Evolutionary conservation across 1,140 invertebrate genomes (phyloP), one percentile per base, ranked within the genome.

Genomic region (Drosophila eugracilis): DNA sequence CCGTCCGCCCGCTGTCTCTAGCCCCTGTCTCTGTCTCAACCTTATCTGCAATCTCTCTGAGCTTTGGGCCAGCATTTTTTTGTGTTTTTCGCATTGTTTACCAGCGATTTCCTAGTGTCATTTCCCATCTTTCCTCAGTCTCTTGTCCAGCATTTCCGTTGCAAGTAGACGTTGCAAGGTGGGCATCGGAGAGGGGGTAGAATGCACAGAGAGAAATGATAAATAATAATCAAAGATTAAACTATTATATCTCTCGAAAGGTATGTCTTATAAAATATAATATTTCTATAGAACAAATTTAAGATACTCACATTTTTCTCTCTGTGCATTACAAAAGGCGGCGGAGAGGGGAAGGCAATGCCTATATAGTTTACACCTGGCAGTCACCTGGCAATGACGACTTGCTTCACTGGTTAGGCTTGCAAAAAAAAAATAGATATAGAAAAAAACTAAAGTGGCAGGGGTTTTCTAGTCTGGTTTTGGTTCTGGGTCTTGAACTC

Each of bases 41-140:
- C 42, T 73, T 73, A 72, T 73, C 70, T 49, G 9, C 59, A 60
- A 72, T 70, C 49, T 70, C 32, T 22, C 32, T 39, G 66, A 32
- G 47, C 70, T 70, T 15, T 65, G n/a, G n/a, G 66, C 32, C 42
- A 70, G 42, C 42, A 70, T 44, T 54, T 67, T n/a, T 15, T 36
- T 49, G 42, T 59, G 36, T 49, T 66, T 70, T 72, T 65, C 76
- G 65, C 74, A 67, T 88, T 78, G 84, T 83, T 88, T 88, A 86
- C 83, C 76, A 88, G 83, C 83, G 78, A 86, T 86, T 86, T 86
- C 83, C 83, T 89, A 86, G 83, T 86, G 83, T 83, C 83, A 89
- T 89, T 86, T 86, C 83, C 78, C 83, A 57, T 34, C 48, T 50
- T 50, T 60, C 21, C 24, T 28, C 59, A 12, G 47, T 37, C 14